phyloP scores from a whole-genome alignment of 2,797 vertebrate genomes.

The Carduelis carduelis region DNA sequence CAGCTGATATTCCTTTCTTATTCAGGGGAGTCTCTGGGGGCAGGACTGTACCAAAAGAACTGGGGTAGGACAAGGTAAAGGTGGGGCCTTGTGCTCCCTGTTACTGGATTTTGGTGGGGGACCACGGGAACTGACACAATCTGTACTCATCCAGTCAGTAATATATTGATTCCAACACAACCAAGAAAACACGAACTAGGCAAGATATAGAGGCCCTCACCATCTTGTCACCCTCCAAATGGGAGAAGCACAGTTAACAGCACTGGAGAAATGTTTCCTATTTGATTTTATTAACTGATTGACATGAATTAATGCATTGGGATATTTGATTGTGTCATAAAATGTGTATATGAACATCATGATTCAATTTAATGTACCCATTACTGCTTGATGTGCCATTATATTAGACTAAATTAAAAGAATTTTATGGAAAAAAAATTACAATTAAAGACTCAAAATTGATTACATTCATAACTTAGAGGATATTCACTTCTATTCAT shows the following conservation, averaged over 20 bases:
- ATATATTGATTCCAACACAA: not conserved
- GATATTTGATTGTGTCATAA: slow-evolving; percentile 85
- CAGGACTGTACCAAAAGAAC: not conserved
- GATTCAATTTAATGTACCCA: slow-evolving; percentile 86
- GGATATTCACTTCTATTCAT: slow-evolving; percentile 76
- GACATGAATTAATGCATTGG: slow-evolving; percentile 84
- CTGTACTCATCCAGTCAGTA: not conserved
- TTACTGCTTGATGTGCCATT: slow-evolving; percentile 85
- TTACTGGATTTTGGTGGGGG: not conserved
- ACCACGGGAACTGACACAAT: accelerated
- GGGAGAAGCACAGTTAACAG: slow-evolving; percentile 52
- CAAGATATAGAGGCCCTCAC: slow-evolving; percentile 31
- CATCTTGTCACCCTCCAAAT: slow-evolving; percentile 43
- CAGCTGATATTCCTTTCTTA: not conserved
- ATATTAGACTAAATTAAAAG: slow-evolving; percentile 86
- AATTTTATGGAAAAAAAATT: slow-evolving; percentile 85
- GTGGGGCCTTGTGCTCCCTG: not conserved
- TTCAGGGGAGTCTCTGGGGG: not conserved
- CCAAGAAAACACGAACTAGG: not conserved
- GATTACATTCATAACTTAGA: slow-evolving; percentile 82
- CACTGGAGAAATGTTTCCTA: slow-evolving; percentile 76
- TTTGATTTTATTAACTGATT: slow-evolving; percentile 86
- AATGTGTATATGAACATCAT: slow-evolving; percentile 85
- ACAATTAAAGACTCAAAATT: slow-evolving; percentile 83
- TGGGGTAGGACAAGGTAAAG: not conserved